Conservation (phyloP, 2,113 vertebrate species). For the Cyrtonyx montezumae region DNA sequence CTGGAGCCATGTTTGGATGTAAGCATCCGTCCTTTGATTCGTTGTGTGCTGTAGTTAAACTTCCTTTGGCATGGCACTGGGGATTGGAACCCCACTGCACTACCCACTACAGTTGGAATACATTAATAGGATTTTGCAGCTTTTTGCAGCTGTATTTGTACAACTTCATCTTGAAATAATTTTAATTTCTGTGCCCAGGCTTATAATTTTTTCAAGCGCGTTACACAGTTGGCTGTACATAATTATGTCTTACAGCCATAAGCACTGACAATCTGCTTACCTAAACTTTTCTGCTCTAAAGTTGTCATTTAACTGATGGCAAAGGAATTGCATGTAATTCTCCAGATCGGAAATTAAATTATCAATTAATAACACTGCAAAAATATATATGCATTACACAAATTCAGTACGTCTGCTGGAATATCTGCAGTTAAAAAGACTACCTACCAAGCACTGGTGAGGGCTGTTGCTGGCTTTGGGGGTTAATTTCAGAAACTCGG, state of each 20-base stretch:
- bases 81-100: not conserved
- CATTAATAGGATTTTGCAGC: conserved; percentile 54
- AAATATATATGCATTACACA: not conserved
- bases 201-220: conserved; percentile 68
- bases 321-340: conserved; percentile 55
- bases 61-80: not conserved
- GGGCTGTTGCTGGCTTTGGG: not conserved
- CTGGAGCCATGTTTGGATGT: not conserved
- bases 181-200: conserved; percentile 70
- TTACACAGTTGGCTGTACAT: conserved; percentile 72
- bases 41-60: not conserved
- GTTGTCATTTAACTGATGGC: conserved; percentile 54
- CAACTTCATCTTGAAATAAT: conserved; percentile 71
- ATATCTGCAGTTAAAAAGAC: not conserved
- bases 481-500: not conserved
- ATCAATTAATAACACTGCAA: conserved; percentile 57
- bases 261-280: conserved; percentile 70
- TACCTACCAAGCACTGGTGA: not conserved
- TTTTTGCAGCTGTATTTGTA: conserved; percentile 70
- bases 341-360: conserved; percentile 62
- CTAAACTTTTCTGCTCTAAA: conserved; percentile 68
- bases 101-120: conserved; percentile 14
- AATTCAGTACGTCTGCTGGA: not conserved
- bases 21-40: not conserved
- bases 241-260: conserved; percentile 70